These are phyloP conservation scores for Helogale parvula DNA, from an alignment of 2,113 vertebrate genomes.

Conservation along the genomic window DNA sequence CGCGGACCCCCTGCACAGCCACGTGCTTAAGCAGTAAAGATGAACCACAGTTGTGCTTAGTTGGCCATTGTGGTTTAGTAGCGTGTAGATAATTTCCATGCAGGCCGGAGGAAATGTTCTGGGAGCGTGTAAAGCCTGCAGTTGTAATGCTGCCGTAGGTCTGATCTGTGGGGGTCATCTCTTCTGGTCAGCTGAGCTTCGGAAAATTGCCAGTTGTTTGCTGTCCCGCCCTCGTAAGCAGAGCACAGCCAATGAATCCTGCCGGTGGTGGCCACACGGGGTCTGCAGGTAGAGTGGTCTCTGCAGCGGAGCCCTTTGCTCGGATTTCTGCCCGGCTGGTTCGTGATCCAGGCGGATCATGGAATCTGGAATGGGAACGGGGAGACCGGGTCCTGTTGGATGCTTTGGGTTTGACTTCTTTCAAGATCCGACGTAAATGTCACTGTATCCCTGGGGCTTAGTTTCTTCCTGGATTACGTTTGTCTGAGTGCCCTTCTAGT, in stretches of 20 bases:
- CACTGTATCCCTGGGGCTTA: not conserved
- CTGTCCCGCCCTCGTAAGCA: not conserved
- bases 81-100: not conserved
- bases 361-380: not conserved
- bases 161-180: not conserved
- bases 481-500: not conserved
- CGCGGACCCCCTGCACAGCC: not conserved
- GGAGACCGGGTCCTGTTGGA: not conserved
- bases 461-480: not conserved
- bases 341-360: not conserved
- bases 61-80: not conserved
- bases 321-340: not conserved
- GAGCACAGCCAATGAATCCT: not conserved
- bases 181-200: not conserved
- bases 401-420: not conserved
- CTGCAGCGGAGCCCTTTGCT: not conserved
- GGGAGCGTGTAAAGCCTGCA: not conserved
- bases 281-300: not conserved
- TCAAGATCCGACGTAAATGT: not conserved
- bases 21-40: not conserved
- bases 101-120: not conserved
- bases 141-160: not conserved
- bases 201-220: not conserved
- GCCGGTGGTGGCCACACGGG: not conserved
- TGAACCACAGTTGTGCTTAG: not conserved